A percentile compares a stretch with the other conserved stretches of the same genome.
Evolutionary conservation across 2,888 invertebrate genomes (phyloP).

Genomic region (Isoperla grammatica): DNA sequence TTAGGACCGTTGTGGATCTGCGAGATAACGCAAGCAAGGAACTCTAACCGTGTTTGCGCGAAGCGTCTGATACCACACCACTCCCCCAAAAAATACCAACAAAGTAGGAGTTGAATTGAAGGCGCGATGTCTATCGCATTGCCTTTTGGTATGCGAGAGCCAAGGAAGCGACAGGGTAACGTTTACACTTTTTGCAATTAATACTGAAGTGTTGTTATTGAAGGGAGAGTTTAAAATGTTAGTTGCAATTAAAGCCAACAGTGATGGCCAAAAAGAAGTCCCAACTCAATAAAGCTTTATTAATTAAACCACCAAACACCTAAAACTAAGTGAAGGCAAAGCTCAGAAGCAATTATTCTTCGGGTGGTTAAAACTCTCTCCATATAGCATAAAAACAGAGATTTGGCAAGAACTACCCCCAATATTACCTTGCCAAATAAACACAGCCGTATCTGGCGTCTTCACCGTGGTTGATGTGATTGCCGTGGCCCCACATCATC

Average conservation of each 20-base stretch:
- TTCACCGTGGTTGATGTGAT: neutral
- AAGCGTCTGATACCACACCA: conserved; percentile 1
- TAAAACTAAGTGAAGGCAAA: too few relatives aligned
- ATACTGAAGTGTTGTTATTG: conserved; percentile 9
- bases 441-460: conserved; percentile 7
- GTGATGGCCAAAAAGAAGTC: too few relatives aligned
- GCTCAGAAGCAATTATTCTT: conserved; percentile 1
- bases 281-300: too few relatives aligned
- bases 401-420: conserved; percentile 8
- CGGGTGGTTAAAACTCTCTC: conserved; percentile 8
- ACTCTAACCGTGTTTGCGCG: conserved; percentile 16
- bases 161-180: neutral
- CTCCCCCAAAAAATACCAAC: conserved; percentile 10
- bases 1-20: conserved; percentile 27
- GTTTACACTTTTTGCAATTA: conserved; percentile 7
- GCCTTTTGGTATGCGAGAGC: neutral
- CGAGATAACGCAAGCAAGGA: conserved; percentile 22
- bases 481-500: neutral
- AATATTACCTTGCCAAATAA: conserved; percentile 22
- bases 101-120: conserved; percentile 10
- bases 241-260: too few relatives aligned
- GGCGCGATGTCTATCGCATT: conserved; percentile 6
- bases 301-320: too few relatives aligned
- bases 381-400: conserved; percentile 20
- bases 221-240: conserved; percentile 10